Conservation (phyloP, 1,140 invertebrate genomes). For the Sycophila sp. region DNA sequence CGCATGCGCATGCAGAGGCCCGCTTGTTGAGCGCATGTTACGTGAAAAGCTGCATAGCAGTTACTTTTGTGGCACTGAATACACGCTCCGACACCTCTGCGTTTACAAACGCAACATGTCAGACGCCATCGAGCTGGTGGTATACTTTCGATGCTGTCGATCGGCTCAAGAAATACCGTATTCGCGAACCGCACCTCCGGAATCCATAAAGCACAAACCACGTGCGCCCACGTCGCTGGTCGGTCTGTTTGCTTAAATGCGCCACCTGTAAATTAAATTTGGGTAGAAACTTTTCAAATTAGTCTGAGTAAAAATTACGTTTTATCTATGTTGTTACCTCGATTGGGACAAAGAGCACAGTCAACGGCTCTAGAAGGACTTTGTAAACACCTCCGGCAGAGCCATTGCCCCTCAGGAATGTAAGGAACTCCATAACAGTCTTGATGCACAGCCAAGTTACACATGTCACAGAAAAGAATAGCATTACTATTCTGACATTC, state of each 20-base stretch:
- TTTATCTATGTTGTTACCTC: no score
- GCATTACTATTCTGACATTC: conserved; percentile 96
- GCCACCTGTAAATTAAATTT: conserved; percentile 69
- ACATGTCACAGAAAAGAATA: conserved; percentile 98
- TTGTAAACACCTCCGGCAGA: conserved; percentile 93
- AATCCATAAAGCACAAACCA: conserved; percentile 98
- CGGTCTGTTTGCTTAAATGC: conserved; percentile 99
- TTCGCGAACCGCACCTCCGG: conserved; percentile 98
- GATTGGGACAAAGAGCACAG: conserved; percentile 97
- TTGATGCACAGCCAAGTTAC: conserved; percentile 98
- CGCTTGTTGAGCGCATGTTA: conserved; percentile 97
- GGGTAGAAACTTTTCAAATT: neutral
- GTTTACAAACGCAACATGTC: conserved; percentile 96
- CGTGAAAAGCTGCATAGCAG: conserved; percentile 98
- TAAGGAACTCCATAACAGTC: conserved; percentile 99
- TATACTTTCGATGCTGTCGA: conserved; percentile 96
- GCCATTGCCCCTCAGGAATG: conserved; percentile 98
- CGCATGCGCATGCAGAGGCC: conserved; percentile 97
- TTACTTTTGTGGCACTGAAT: conserved; percentile 98
- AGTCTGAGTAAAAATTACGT: neutral
- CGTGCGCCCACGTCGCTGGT: conserved; percentile 93
- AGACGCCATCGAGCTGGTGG: conserved; percentile 94
- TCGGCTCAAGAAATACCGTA: conserved; percentile 96
- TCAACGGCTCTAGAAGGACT: conserved; percentile 95
- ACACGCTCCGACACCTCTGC: conserved; percentile 92